Evolutionary conservation across 1,140 invertebrate genomes (phyloP).

Genomic region (Atta colombica): DNA sequence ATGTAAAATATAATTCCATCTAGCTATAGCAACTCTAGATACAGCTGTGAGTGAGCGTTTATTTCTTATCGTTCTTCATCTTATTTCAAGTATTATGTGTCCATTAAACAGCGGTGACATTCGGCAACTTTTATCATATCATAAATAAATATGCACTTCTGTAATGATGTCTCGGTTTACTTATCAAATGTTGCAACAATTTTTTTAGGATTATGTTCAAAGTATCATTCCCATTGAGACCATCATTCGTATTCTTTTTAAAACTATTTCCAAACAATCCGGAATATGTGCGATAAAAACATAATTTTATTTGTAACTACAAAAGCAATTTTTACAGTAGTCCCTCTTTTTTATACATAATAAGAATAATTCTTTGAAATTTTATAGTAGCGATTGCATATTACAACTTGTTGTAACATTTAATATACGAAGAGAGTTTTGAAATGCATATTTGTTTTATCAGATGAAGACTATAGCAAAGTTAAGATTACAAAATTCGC

Average conservation of each 20-base stretch:
- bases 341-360: neutral
- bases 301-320: neutral
- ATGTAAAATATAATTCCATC: constrained; percentile 84
- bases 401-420: constrained; percentile 35
- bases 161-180: neutral
- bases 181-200: constrained; percentile 39
- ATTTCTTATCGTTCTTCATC: constrained; percentile 12
- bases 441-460: constrained; percentile 39
- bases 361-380: constrained; percentile 21
- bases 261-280: neutral
- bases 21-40: constrained; percentile 80
- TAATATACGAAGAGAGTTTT: constrained; percentile 2
- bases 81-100: constrained; percentile 34
- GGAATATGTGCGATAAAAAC: neutral
- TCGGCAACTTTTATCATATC: constrained; percentile 30
- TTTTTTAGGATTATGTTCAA: neutral
- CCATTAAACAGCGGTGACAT: constrained; percentile 21
- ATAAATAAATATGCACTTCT: constrained; percentile 24
- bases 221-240: neutral
- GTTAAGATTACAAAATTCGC: constrained; percentile 38
- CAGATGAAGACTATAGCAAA: constrained; percentile 32
- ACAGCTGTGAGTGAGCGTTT: constrained; percentile 74
- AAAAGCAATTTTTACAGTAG: neutral
- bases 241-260: neutral
- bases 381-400: neutral